Evolutionary conservation across 2,797 vertebrate species (phyloP), one percentile per base, ranked within the genome.

Genomic region (Cyclura pinguis): DNA sequence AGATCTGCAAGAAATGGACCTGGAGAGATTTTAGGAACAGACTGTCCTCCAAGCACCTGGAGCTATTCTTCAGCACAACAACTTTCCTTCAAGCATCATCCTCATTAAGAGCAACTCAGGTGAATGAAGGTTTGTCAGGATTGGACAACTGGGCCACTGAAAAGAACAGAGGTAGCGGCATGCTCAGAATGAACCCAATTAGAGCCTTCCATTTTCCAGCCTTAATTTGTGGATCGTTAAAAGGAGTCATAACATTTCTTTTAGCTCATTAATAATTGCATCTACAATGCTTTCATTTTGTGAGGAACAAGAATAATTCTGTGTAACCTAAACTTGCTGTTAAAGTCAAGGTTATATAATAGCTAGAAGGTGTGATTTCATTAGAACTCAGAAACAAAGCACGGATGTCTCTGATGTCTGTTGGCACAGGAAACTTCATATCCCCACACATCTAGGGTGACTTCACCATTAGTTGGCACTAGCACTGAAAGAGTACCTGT

Each of bases 341-440:
- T 80, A 85, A 80, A 52, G 42, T 80, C 38, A 80, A 64, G n/a
- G 24, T 64, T 80, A 80, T 84, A 85, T 35, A 80, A 8, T 52
- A 59, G 32, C 64, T 80, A 12, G 42, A 88, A 91, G 67, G 38
- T 91, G 74, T 50, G 32, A 32, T 73, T 57, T 91, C 83, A 88
- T 88, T 85, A 62, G 29, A 80, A 67, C 62, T 80, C 81, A 80
- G 38, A 38, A 62, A 72, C 52, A 84, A n/a, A 69, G 35, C 50
- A 73, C 29, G 35, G 29, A 27, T 72, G 74, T 38, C 27, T 84
- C 22, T 80, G 27, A 72, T 88, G 29, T 74, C 13, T 74, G 16
- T 50, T 88, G 72, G 50, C 3, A 73, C n/a, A 38, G 14, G 55
- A 62, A 20, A 84, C 38, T 24, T 62, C 77, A 72, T 29, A 78